Evolutionary conservation across 2,888 invertebrate genomes (phyloP), one percentile per base, ranked within the genome.

Genomic region (Diaprepes abbreviatus): DNA sequence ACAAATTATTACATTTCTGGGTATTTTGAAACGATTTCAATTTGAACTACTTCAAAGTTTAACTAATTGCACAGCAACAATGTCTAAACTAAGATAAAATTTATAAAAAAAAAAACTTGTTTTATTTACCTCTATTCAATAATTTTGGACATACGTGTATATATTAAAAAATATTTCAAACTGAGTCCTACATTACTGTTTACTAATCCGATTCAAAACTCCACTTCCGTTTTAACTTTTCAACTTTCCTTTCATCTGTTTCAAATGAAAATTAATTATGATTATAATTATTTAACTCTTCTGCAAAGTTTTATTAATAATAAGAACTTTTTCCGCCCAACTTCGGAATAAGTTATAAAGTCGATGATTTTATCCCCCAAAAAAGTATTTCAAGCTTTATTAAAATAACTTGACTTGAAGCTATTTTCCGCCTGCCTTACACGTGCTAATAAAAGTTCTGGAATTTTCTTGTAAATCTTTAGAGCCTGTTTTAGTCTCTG

Each of bases 391-490:
- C 59, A 45, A 54, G 52, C 66, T 67, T 67, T 67, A 60, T 62
- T 67, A 62, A 67, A 67, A 67, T 62, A 67, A 62, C 54, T 67
- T 33, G 36, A 48, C 48, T 48, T 10, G 12, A 28, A 45, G 67
- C 33, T 50, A 54, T 55, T 55, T 54, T 50, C 38, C 59, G 48
- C 48, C 48, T 24, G 24, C 28, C 40, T 67, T 60, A 67, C 67
- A 67, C 67, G 60, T 67, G 60, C 60, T 67, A 50, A 67, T 54
- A 50, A 67, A 59, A 67, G 54, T 67, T 64, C 33, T 59, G 31
- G 12, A 48, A 48, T 24, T 48, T 48, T 48, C 21, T 19, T 24
- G 10, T 2, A 33, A 54, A 33, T 54, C 12, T 33, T 24, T 33
- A 65, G 36, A 57, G 48, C 55, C 57, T 55, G 65, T 57, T 65